A percentile compares a stretch with the other conserved stretches of the same genome.
Evolutionary conservation across 2,888 invertebrate genomes (phyloP).

Genomic region (Thumatha senex): DNA sequence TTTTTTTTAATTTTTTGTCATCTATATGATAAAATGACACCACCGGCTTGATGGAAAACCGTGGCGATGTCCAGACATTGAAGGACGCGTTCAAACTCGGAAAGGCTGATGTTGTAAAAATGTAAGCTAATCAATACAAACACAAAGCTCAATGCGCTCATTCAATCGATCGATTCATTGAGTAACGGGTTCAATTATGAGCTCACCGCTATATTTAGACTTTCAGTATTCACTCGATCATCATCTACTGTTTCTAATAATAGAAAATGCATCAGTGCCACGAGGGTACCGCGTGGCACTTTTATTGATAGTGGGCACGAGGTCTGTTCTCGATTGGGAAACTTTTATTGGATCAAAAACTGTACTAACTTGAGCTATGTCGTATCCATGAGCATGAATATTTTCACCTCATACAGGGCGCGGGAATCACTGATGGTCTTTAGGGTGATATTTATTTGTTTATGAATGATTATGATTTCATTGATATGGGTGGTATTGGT

Average conservation of each 20-base stretch:
- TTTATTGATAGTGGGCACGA: conserved; percentile 35
- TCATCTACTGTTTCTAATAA: conserved; percentile 53
- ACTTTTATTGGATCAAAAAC: conserved; percentile 6
- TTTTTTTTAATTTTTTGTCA: no score
- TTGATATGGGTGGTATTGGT: not conserved
- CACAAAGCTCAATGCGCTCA: conserved; percentile 13
- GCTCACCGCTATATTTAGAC: conserved; percentile 65
- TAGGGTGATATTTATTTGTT: no score
- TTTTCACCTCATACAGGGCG: no score
- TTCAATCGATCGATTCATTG: conserved; percentile 38
- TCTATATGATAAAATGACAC: no score
- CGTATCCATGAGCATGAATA: no score
- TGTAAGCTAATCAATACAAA: conserved; percentile 9
- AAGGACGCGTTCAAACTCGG: no score
- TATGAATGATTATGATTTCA: no score
- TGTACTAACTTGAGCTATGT: not conserved
- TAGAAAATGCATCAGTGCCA: conserved; percentile 65
- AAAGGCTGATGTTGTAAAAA: no score
- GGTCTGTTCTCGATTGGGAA: conserved; percentile 4
- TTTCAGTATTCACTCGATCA: conserved; percentile 48
- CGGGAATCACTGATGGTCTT: no score
- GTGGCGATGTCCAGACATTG: no score
- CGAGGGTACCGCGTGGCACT: conserved; percentile 34
- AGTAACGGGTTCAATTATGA: conserved; percentile 21
- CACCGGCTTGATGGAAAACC: no score